Base-by-base conservation (phyloP, 2,888 invertebrate species). In the Thereva unica region DNA sequence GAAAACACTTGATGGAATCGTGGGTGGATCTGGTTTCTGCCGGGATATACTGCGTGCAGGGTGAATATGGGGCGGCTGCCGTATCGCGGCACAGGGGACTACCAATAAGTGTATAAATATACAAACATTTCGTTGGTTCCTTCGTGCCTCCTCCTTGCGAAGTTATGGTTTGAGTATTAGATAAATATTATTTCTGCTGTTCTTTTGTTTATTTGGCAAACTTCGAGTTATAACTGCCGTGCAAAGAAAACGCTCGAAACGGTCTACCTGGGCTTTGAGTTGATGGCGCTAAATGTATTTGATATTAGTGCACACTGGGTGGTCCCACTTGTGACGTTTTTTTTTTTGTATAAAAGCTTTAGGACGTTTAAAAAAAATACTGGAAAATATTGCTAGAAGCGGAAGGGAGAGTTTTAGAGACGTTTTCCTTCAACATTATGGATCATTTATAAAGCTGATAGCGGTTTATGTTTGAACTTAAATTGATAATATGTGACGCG, bases 151-250 rank as follows among this genome's bases (percentile, higher is more conserved):
- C 61, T 50, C 50, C n/a, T 50, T 40, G 41, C 40, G 10, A 50
- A 61, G 61, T 61, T 61, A 23, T 50, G 61, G 61, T 61, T 50
- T 61, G 61, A 61, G 50, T 61, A 61, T 61, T 61, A 61, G 61
- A 61, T 61, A 61, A 61, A 61, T 61, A 61, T 61, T 61, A 50
- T 61, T 61, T 50, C 61, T 61, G 50, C 50, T 61, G 61, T 61
- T 61, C 50, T 61, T 47, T 61, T 61, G 61, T 61, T 61, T 61
- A 61, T 61, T 61, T 61, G 50, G 61, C 50, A 61, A 61, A 61
- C 61, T 61, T 61, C 50, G 38, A 59, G 59, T 38, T 61, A 61
- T 61, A 61, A 50, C 61, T 61, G 50, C 61, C 61, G 41, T 61
- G 61, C 49, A 61, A 61, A 50, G 61, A 61, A 49, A 61, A 61